A percentile compares a stretch with the other conserved stretches of the same genome.
Evolutionary conservation across 2,113 vertebrate species (phyloP).

Genomic region (Ranitomeya variabilis): DNA sequence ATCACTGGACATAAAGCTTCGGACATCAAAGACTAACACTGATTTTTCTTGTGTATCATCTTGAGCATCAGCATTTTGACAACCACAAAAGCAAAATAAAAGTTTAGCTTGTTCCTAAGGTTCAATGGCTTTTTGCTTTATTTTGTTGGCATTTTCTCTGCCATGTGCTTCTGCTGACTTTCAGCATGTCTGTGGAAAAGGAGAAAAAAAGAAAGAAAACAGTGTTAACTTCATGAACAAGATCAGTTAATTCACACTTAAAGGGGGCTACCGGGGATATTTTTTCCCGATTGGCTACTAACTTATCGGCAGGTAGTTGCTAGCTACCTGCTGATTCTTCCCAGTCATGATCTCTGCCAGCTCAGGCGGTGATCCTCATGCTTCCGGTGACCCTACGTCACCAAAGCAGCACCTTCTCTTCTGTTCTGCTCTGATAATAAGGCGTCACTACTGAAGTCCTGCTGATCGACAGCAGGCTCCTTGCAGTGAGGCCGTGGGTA

Average conservation of each 20-base stretch:
- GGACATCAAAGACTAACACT: conserved; percentile 86
- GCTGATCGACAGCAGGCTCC: too few relatives aligned
- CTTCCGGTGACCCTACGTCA: too few relatives aligned
- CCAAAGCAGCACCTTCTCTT: too few relatives aligned
- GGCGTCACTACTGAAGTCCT: too few relatives aligned
- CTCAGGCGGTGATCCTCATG: too few relatives aligned
- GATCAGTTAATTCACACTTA: not conserved
- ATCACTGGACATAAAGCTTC: conserved; percentile 94
- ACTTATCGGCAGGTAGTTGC: too few relatives aligned
- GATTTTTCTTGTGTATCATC: conserved; percentile 73
- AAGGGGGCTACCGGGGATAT: too few relatives aligned
- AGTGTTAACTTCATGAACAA: not conserved
- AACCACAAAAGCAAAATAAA: conserved; percentile 84
- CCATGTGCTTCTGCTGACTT: conserved; percentile 98
- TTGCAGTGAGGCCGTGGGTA: too few relatives aligned
- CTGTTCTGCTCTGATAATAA: too few relatives aligned
- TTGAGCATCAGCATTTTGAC: conserved; percentile 71
- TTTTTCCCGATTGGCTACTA: too few relatives aligned
- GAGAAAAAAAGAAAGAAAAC: not conserved
- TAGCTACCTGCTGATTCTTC: too few relatives aligned
- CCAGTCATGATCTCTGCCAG: too few relatives aligned
- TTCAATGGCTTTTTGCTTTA: conserved; percentile 70
- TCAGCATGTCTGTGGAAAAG: conserved; percentile 85
- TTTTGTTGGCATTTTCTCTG: conserved; percentile 94
- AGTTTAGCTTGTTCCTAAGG: conserved; percentile 67